Evolutionary conservation across 2,888 invertebrate species (phyloP), one percentile per base, ranked within the genome.

Genomic region (Stegana nigrithorax): DNA sequence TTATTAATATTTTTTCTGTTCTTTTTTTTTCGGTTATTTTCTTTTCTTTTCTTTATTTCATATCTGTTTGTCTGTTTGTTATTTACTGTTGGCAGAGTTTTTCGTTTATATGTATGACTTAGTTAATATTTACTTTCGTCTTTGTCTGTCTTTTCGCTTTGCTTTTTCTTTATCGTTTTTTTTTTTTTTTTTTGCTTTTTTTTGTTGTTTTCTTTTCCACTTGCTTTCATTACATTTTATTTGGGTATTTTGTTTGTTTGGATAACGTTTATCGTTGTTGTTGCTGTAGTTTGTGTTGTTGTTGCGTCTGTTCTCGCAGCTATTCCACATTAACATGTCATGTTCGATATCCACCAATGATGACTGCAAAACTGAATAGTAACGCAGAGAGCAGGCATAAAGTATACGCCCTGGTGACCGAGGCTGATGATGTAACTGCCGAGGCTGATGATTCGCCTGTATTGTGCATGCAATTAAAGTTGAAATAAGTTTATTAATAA

Each of bases 361-460:
- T 75, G 60, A 82, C 67, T 42, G 79, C 69, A 58, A 82, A 73
- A 63, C 83, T 75, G 61, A 80, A 69, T 12, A 83, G 65, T 70
- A 82, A 69, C 21, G 73, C 78, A 32, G 32, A 32, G 67, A 83
- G 65, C 56, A 81, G 73, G 67, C 79, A 73, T 59, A 81, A 70
- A 26, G 81, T 77, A 65, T 81, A 83, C 19, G 81, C 81, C 65
- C 77, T 79, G 47, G 80, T 79, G 61, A 77, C 76, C 47, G 84
- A 75, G 62, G 85, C 83, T 66, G 85, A 80, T 72, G 84, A 84
- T 67, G 85, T 85, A 17, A 85, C 84, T 61, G 85, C 85, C 53
- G 85, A 84, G 59, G 85, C 84, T 59, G 84, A 85, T 51, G 84
- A 85, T 79, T 85, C 84, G 63, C 84, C 84, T 85, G 71, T 21